These are phyloP conservation scores for Muscidifurax raptorellus DNA, from an alignment of 1,140 invertebrate species.

Conservation along the genomic window DNA sequence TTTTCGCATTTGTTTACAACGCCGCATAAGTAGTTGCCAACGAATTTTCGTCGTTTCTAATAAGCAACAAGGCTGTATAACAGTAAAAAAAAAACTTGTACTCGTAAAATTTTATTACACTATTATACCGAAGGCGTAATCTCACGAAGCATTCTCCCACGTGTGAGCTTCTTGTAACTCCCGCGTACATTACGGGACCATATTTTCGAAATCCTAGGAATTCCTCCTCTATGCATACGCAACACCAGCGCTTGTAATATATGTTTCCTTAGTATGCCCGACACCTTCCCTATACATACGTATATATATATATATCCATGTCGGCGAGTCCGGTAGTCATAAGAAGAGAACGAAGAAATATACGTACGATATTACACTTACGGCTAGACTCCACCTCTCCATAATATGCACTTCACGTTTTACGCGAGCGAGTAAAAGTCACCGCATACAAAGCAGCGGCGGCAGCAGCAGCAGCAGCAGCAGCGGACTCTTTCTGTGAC, in stretches of 20 bases:
- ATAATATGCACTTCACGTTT: constrained; percentile 37
- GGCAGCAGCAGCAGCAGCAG: background rate
- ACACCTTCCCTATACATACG: background rate
- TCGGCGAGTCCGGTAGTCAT: background rate
- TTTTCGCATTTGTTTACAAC: background rate
- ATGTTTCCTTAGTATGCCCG: background rate
- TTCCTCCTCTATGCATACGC: background rate
- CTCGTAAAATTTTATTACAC: background rate
- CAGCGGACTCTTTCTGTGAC: background rate
- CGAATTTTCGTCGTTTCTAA: no score
- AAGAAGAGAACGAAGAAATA: background rate
- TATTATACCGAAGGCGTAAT: background rate
- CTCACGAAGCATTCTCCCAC: background rate
- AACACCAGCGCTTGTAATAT: background rate
- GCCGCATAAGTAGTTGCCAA: no score
- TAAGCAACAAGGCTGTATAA: background rate
- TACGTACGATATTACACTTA: background rate
- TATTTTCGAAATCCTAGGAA: background rate
- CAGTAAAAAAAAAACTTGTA: background rate
- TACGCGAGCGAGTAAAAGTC: constrained; percentile 14
- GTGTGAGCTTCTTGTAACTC: background rate
- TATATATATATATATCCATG: background rate
- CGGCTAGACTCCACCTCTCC: background rate
- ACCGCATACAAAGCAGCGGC: constrained; percentile 26
- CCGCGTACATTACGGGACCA: background rate